Evolutionary conservation across 2,888 invertebrate genomes (phyloP).

Genomic region (Pammene fasciana): DNA sequence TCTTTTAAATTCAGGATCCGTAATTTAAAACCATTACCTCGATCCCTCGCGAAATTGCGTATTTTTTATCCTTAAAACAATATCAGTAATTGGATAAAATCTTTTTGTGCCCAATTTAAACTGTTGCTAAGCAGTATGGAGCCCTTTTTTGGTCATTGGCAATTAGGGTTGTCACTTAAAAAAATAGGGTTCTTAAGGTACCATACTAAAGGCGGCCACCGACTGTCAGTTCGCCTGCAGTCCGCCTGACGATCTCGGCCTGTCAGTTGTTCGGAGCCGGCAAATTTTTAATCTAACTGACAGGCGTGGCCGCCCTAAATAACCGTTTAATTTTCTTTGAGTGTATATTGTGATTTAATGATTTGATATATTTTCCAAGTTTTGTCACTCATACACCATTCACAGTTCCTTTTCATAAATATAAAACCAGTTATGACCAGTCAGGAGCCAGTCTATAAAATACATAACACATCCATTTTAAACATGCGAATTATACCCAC

Average conservation of each 20-base stretch:
- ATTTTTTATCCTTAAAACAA: slow-evolving; percentile 13
- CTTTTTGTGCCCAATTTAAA: slow-evolving; percentile 29
- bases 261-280: too few species aligned
- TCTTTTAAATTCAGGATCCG: background rate
- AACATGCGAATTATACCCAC: background rate
- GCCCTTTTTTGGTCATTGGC: slow-evolving; percentile 15
- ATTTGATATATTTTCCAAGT: too few species aligned
- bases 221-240: too few species aligned
- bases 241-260: too few species aligned
- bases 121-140: slow-evolving; percentile 22
- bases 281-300: too few species aligned
- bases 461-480: background rate
- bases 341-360: too few species aligned
- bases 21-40: slow-evolving; percentile 15
- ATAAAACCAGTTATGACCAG: slow-evolving; percentile 1
- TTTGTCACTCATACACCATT: background rate
- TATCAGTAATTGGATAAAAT: slow-evolving; percentile 36
- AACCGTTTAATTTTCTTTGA: too few species aligned
- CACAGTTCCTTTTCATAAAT: background rate
- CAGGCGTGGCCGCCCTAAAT: too few species aligned
- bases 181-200: too few species aligned
- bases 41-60: slow-evolving; percentile 23
- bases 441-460: slow-evolving; percentile 1
- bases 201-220: too few species aligned
- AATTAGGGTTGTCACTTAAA: slow-evolving; percentile 20